Percentiles rank a stretch among this genome's conserved stretches.
Evolutionary conservation across 2,888 invertebrate species (phyloP).

Genomic region (Scaptomyza reducta): DNA sequence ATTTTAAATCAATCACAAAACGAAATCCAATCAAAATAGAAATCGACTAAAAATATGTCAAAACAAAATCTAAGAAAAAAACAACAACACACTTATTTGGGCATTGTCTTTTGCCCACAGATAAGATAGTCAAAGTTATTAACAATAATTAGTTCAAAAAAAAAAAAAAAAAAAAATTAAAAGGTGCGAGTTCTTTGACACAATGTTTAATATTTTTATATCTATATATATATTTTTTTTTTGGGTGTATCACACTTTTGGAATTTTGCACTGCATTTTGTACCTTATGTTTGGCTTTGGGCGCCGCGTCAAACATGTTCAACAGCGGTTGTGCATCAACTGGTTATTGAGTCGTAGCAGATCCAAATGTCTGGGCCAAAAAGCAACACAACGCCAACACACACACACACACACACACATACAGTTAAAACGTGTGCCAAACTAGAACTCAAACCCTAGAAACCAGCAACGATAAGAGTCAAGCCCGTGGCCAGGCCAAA

Average conservation of each 20-base stretch:
- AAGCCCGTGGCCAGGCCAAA: slow-evolving; percentile 10
- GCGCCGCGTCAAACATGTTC: slow-evolving; percentile 64
- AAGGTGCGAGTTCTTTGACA: background rate
- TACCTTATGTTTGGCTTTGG: slow-evolving; percentile 59
- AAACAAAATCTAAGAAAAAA: background rate
- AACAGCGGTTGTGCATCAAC: slow-evolving; percentile 65
- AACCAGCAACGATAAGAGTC: slow-evolving; percentile 31
- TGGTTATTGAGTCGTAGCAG: slow-evolving; percentile 49
- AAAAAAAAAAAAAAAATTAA: background rate
- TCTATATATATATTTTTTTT: background rate
- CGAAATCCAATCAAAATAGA: background rate
- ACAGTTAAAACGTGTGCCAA: slow-evolving; percentile 5
- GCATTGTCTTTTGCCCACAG: background rate
- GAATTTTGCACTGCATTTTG: background rate
- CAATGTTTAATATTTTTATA: background rate
- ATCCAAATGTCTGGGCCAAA: slow-evolving; percentile 25
- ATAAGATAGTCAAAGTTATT: slow-evolving; percentile 20
- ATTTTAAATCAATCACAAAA: background rate
- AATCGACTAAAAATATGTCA: background rate
- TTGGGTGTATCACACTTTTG: too few species aligned
- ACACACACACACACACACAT: slow-evolving; percentile 4
- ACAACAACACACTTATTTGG: background rate
- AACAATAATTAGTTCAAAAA: slow-evolving; percentile 7
- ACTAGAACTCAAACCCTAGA: slow-evolving; percentile 40
- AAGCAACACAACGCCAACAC: background rate